Evolutionary conservation across 92 coral and sea anemone species (phyloP).

Genomic region (Siderastrea radians): DNA sequence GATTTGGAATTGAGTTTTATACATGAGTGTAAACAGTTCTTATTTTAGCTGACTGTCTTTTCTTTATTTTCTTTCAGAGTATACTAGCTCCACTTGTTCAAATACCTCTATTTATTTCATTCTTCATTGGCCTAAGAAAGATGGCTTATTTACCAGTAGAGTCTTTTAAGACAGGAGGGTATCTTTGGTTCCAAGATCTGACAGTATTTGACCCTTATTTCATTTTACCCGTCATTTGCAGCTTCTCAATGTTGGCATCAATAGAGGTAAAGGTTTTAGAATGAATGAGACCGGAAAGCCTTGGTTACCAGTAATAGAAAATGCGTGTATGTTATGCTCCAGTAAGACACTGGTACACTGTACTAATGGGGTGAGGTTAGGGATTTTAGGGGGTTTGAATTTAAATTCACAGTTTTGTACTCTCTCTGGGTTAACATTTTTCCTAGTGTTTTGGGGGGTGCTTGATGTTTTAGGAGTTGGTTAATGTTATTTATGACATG

Average conservation of each 20-base stretch:
- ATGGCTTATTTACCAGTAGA: constrained; percentile 97
- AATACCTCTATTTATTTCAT: constrained; percentile 90
- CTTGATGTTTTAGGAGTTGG: too few relatives aligned
- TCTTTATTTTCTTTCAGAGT: constrained; percentile 73
- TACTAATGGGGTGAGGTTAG: too few relatives aligned
- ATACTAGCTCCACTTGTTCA: constrained; percentile 85
- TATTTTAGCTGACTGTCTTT: background rate
- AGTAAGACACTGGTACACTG: too few relatives aligned
- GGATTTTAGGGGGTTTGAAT: too few relatives aligned
- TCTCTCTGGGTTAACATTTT: too few relatives aligned
- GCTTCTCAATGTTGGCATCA: constrained; percentile 94
- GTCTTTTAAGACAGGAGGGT: constrained; percentile 88
- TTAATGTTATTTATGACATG: too few relatives aligned
- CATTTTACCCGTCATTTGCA: constrained; percentile 88
- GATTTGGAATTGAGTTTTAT: too few relatives aligned
- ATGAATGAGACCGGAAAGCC: background rate
- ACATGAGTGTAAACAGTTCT: background rate
- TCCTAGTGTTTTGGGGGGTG: too few relatives aligned
- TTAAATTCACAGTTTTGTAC: too few relatives aligned
- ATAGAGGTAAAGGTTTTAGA: constrained; percentile 72
- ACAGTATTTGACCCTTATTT: constrained; percentile 91
- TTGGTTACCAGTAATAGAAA: too few relatives aligned
- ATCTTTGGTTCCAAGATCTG: constrained; percentile 93
- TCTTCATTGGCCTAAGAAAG: constrained; percentile 88
- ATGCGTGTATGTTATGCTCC: too few relatives aligned